Evolutionary conservation across 2,797 vertebrate genomes (phyloP).

Genomic region (Percopsis omiscomaycus): DNA sequence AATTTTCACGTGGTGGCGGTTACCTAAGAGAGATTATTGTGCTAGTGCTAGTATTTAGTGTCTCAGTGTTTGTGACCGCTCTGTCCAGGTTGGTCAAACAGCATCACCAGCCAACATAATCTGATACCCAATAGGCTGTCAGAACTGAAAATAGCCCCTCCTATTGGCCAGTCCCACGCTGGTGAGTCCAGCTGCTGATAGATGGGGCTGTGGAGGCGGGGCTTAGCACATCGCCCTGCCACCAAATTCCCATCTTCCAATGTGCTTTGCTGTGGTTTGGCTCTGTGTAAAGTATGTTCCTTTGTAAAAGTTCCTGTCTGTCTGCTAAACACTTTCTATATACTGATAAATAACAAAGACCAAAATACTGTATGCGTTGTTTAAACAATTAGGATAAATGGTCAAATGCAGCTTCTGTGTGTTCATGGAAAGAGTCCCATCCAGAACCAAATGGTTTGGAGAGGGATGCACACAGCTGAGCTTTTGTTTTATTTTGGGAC

Average conservation of each 20-base stretch:
- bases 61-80: slow-evolving; percentile 50
- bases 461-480: too few species aligned
- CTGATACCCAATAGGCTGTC: slow-evolving; percentile 83
- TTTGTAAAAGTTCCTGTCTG: neutral
- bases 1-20: too few species aligned
- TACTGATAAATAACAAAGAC: too few species aligned
- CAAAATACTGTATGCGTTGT: too few species aligned
- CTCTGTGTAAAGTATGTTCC: slow-evolving; percentile 2
- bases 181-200: slow-evolving; percentile 79
- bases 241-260: slow-evolving; percentile 4
- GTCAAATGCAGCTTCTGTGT: too few species aligned
- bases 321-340: neutral
- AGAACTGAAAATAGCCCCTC: slow-evolving; percentile 75
- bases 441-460: too few species aligned
- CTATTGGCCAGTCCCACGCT: slow-evolving; percentile 59
- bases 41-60: neutral
- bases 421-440: too few species aligned
- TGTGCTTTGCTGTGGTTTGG: slow-evolving; percentile 54
- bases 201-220: slow-evolving; percentile 4
- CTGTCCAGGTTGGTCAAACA: slow-evolving; percentile 81
- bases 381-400: too few species aligned
- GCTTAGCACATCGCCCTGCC: neutral
- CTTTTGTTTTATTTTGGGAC: too few species aligned
- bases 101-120: slow-evolving; percentile 80
- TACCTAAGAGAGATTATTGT: too few species aligned